phyloP scores from a whole-genome alignment of 1,140 invertebrate genomes.

The Drosophila tropicalis region DNA sequence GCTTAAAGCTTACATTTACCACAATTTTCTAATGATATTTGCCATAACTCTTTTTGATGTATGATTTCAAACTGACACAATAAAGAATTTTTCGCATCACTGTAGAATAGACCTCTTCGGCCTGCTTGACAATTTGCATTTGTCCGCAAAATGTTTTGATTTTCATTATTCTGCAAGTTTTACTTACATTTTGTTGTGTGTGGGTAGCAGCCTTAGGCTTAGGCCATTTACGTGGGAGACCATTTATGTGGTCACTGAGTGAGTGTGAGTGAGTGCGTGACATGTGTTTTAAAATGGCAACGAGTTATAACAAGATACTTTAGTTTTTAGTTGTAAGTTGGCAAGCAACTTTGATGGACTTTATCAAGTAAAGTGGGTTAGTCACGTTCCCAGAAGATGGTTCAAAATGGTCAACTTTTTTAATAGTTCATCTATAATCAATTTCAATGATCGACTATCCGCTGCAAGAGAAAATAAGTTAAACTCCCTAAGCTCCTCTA shows the following conservation, averaged over 20 bases:
- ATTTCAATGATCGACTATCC: slow-evolving; percentile 33
- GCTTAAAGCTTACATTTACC: too few species aligned
- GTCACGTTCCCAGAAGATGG: slow-evolving; percentile 39
- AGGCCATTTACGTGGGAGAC: slow-evolving; percentile 38
- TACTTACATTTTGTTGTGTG: slow-evolving; percentile 50
- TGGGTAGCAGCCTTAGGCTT: slow-evolving; percentile 44
- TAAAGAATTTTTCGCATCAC: not conserved
- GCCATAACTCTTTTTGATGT: too few species aligned
- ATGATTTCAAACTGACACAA: not conserved
- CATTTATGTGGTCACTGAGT: slow-evolving; percentile 43
- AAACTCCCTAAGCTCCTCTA: slow-evolving; percentile 5
- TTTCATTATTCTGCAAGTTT: slow-evolving; percentile 70
- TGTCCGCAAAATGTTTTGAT: slow-evolving; percentile 74
- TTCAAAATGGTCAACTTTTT: slow-evolving; percentile 27
- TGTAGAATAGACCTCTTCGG: slow-evolving; percentile 21
- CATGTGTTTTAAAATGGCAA: slow-evolving; percentile 66
- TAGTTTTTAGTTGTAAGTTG: slow-evolving; percentile 39
- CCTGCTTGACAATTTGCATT: slow-evolving; percentile 71
- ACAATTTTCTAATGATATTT: too few species aligned
- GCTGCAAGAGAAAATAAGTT: not conserved
- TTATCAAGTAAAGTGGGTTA: slow-evolving; percentile 23
- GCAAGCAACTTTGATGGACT: slow-evolving; percentile 36
- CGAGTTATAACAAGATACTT: slow-evolving; percentile 44
- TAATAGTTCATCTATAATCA: slow-evolving; percentile 31
- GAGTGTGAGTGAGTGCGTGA: slow-evolving; percentile 64